Base-by-base conservation (phyloP, 2,113 vertebrate species). In the Xenopus borealis region DNA sequence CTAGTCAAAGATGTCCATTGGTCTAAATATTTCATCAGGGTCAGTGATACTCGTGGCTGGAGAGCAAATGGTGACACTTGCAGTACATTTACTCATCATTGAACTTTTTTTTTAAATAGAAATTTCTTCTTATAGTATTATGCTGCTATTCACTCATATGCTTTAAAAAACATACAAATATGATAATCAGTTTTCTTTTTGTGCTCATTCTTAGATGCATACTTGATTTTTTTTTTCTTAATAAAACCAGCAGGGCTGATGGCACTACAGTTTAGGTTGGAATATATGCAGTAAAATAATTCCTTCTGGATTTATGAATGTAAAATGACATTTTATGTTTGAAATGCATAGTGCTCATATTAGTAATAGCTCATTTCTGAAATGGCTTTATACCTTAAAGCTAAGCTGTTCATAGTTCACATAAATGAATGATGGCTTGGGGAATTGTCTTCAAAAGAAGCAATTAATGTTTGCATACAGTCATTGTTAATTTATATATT, bases 371-470 rank as follows among this genome's bases (percentile, higher is more conserved):
- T 76, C 47, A 55, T 76, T 59, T 63, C 20, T 53, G 30, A 62
- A 20, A 27, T 3, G 13, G 46, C 33, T 64, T 64, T 45, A 12
- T 64, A 77, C 19, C 19, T 61, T 64, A 55, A 77, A 70, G 74
- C 69, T 70, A 64, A 70, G 66, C 66, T 64, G 12, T 62, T 70
- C 61, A 13, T 62, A 69, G 61, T 77, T 70, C 59, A 70, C 74
- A 70, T 70, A 77, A 77, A 77, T 77, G 70, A 77, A 77, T 70
- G 59, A 69, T 70, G 66, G 62, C 74, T 77, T 46, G 47, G 67
- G 74, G 59, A 77, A 77, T 77, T 77, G 74, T 63, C 47, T 77
- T 77, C 74, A 77, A 70, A 69, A 64, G 61, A 70, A 70, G 66
- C 66, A 64, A 70, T 70, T 77, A 70, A 77, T 70, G 59, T 77